Evolutionary conservation across 1,140 invertebrate genomes (phyloP), one percentile per base, ranked within the genome.

Genomic region (Diachasma alloeum): DNA sequence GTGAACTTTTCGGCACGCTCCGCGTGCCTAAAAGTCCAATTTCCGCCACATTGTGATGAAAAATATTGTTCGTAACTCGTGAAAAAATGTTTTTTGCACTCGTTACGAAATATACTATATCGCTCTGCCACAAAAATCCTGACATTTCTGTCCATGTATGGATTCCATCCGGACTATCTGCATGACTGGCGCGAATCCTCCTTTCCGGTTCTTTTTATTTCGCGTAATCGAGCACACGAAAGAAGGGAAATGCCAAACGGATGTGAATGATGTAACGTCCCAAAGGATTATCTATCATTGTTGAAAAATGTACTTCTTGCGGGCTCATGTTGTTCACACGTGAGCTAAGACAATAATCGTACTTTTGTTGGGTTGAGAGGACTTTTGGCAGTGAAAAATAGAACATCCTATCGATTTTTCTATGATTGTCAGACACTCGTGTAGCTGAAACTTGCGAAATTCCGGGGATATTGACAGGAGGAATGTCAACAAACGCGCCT

Each of bases 121-220:
- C n/a, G n/a, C n/a, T n/a, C n/a, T n/a, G n/a, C n/a, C n/a, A n/a
- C n/a, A n/a, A n/a, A n/a, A n/a, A n/a, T n/a, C n/a, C n/a, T n/a
- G n/a, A n/a, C n/a, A n/a, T n/a, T n/a, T n/a, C n/a, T n/a, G n/a
- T n/a, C n/a, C n/a, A n/a, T n/a, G n/a, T 39, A 71, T 22, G 74
- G 74, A 76, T 76, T 63, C 59, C 68, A 71, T 76, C 68, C 48
- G 75, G 68, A 76, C 71, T 76, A 76, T 72, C 75, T 67, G 68
- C 19, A 44, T 44, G 48, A 71, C 36, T 67, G 46, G 75, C 39
- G 59, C 39, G 22, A 63, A 39, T 22, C 13, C 67, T 22, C 44
- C 44, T 37, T 44, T 37, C 69, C 46, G 66, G 36, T 66, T 26
- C 26, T 70, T 67, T 46, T 42, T 46, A 11, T 2, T 59, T 22